Evolutionary conservation across 37 sponge, comb jelly and placozoan genomes (phyloP).

Genomic region (Geodia barretti): DNA sequence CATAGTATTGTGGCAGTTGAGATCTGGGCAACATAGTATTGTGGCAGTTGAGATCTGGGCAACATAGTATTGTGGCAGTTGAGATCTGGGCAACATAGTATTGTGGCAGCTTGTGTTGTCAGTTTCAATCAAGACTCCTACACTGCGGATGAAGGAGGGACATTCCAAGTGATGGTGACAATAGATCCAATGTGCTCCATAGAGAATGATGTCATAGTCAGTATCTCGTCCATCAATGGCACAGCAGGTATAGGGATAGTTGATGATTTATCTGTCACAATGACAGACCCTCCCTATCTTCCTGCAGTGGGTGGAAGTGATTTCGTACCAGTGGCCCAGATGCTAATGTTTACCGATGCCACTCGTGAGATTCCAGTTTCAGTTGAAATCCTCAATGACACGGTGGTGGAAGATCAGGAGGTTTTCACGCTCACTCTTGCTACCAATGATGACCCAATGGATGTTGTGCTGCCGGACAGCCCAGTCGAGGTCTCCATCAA

Average conservation of each 20-base stretch:
- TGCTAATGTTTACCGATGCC: background rate
- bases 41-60: too few relatives aligned
- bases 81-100: too few relatives aligned
- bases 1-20: too few relatives aligned
- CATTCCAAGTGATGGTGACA: background rate
- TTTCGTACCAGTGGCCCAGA: background rate
- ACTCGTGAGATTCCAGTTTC: background rate
- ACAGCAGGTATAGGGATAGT: background rate
- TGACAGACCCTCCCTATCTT: background rate
- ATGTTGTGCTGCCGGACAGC: background rate
- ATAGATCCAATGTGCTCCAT: background rate
- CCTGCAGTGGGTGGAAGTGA: background rate
- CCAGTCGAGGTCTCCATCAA: background rate
- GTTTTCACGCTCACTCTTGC: background rate
- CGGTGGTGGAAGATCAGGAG: background rate
- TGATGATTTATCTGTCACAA: background rate
- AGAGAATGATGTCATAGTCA: too few relatives aligned
- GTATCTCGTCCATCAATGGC: too few relatives aligned
- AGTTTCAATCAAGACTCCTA: too few relatives aligned
- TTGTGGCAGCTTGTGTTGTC: too few relatives aligned
- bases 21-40: too few relatives aligned
- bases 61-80: too few relatives aligned
- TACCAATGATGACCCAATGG: background rate
- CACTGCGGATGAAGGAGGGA: slow-evolving; percentile 18
- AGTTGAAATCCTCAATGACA: background rate